Conservation (phyloP, 2,797 vertebrate species). For the Oreonectes daqikongensis region DNA sequence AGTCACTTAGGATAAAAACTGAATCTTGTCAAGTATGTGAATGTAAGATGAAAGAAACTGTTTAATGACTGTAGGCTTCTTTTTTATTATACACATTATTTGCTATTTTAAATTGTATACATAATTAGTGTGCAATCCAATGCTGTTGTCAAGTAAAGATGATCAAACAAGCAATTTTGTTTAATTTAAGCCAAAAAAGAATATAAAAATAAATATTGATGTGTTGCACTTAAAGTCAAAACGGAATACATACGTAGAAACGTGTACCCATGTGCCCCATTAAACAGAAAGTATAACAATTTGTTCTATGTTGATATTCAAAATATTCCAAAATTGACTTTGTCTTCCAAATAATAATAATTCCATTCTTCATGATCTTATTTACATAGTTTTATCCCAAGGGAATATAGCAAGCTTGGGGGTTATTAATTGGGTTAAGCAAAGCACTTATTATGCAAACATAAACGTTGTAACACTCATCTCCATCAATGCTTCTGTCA, state of each 20-base stretch:
- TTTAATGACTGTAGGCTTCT: neutral
- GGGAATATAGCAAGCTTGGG: neutral
- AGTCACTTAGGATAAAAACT: too few relatives aligned
- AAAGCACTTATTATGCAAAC: conserved; percentile 9
- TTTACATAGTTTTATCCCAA: neutral
- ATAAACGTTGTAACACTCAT: neutral
- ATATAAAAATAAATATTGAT: neutral
- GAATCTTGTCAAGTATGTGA: neutral
- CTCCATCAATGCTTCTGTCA: neutral
- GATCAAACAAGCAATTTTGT: neutral
- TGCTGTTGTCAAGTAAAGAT: too few relatives aligned
- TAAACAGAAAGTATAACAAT: neutral
- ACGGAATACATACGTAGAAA: neutral
- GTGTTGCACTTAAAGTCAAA: neutral
- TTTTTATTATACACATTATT: neutral
- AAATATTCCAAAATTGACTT: conserved; percentile 6
- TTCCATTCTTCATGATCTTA: conserved; percentile 1
- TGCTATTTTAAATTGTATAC: neutral
- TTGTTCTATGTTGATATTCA: neutral
- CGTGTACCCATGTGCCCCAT: neutral
- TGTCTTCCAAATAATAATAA: neutral
- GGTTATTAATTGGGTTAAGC: neutral
- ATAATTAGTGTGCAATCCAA: neutral
- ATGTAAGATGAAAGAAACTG: neutral
- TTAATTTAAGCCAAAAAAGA: neutral